Percentiles rank a stretch among this genome's conserved stretches.
phyloP scores from a whole-genome alignment of 2,797 vertebrate genomes.

The Rhadinocentrus ornatus region DNA sequence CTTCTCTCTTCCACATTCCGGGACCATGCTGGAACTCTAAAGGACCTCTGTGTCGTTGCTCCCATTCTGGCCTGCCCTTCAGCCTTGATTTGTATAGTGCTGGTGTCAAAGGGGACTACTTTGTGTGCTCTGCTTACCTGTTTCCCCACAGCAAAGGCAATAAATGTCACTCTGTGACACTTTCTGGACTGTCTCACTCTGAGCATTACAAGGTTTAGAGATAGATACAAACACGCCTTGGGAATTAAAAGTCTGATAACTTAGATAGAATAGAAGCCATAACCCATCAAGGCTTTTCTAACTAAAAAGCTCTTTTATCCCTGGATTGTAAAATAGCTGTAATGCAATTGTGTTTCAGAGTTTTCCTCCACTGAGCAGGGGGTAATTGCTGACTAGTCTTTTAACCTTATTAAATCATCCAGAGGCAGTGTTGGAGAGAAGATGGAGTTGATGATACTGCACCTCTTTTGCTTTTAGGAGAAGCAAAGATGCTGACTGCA shows the following conservation, averaged over 20 bases:
- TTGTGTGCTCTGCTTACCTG: slow-evolving; percentile 83
- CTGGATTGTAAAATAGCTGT: slow-evolving; percentile 60
- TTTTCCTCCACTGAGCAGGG: slow-evolving; percentile 74
- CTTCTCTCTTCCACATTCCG: slow-evolving; percentile 72
- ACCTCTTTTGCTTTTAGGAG: slow-evolving; percentile 77
- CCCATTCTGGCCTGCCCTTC: slow-evolving; percentile 69
- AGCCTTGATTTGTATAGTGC: slow-evolving; percentile 85
- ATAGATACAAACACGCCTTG: slow-evolving; percentile 45
- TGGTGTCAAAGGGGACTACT: slow-evolving; percentile 84
- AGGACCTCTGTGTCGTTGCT: slow-evolving; percentile 76
- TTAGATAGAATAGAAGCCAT: slow-evolving; percentile 32
- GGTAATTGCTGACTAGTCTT: slow-evolving; percentile 88
- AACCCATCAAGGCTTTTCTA: slow-evolving; percentile 5
- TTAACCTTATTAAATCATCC: slow-evolving; percentile 87
- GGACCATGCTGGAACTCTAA: slow-evolving; percentile 68
- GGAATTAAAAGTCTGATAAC: slow-evolving; percentile 42
- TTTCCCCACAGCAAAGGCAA: slow-evolving; percentile 75
- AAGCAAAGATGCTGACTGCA: slow-evolving; percentile 81
- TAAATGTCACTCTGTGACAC: slow-evolving; percentile 79
- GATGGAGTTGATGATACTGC: slow-evolving; percentile 81
- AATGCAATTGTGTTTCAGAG: slow-evolving; percentile 80
- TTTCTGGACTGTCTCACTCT: slow-evolving; percentile 80
- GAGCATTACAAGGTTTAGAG: slow-evolving; percentile 54
- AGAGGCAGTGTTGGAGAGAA: slow-evolving; percentile 76
- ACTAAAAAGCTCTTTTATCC: slow-evolving; percentile 21